Conservation (phyloP, 2,888 invertebrate species). For the Tenthredo amoena region DNA sequence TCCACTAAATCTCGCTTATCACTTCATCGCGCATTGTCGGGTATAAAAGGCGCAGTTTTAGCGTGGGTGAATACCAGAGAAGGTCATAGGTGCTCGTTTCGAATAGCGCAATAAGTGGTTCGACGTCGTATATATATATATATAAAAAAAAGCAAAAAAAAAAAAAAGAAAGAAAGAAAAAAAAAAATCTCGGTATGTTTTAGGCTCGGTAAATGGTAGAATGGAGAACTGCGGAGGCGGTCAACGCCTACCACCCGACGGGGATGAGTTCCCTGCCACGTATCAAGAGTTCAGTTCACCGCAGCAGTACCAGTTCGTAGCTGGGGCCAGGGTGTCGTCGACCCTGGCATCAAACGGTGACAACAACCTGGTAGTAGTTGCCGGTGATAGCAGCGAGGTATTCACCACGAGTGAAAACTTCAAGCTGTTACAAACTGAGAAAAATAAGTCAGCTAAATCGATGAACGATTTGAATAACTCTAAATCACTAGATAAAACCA, state of each 20-base stretch:
- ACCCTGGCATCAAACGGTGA: constrained; percentile 60
- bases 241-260: constrained; percentile 89
- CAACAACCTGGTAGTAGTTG: constrained; percentile 59
- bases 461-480: not conserved
- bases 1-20: not conserved
- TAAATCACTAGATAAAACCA: constrained; percentile 5
- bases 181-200: constrained; percentile 40
- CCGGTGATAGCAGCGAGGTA: constrained; percentile 60
- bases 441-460: not conserved
- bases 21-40: not conserved
- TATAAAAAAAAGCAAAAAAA: not conserved
- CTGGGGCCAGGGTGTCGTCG: constrained; percentile 60
- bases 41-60: not conserved
- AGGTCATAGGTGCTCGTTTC: not conserved
- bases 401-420: constrained; percentile 61
- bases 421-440: constrained; percentile 59
- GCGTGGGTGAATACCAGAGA: constrained; percentile 21
- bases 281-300: constrained; percentile 81
- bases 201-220: constrained; percentile 76
- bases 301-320: constrained; percentile 72
- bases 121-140: not conserved
- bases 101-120: not conserved
- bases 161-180: not conserved
- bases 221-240: constrained; percentile 81
- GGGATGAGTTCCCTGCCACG: constrained; percentile 89